Conservation (phyloP, 1,140 invertebrate species). For the Rhysida immarginata region DNA sequence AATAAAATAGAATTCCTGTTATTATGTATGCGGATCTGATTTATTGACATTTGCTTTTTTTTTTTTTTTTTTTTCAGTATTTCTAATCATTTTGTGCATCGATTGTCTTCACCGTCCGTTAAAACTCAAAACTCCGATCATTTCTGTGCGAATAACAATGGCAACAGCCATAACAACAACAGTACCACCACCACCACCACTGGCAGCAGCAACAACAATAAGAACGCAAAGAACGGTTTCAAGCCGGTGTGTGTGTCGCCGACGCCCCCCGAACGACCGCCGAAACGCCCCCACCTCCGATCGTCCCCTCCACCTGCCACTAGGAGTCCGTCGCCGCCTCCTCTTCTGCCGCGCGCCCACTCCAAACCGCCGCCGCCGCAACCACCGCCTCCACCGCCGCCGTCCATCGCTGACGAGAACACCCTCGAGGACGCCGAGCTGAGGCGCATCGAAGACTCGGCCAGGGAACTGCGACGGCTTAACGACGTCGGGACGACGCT, state of each 20-base stretch:
- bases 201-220: too few species aligned
- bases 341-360: constrained; percentile 13
- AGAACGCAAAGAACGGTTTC: too few species aligned
- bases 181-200: too few species aligned
- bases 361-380: constrained; percentile 7
- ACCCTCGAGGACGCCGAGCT: constrained; percentile 34
- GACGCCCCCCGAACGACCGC: constrained; percentile 43
- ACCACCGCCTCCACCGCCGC: constrained; percentile 9
- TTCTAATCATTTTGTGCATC: too few species aligned
- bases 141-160: too few species aligned
- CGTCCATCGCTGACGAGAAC: constrained; percentile 18
- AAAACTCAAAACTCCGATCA: too few species aligned
- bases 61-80: too few species aligned
- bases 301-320: constrained; percentile 4
- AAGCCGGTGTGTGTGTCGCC: constrained; percentile 16
- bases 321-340: constrained; percentile 15
- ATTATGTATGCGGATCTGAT: too few species aligned
- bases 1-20: too few species aligned
- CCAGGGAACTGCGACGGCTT: constrained; percentile 13
- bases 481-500: not conserved
- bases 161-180: too few species aligned
- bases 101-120: too few species aligned
- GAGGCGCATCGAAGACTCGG: constrained; percentile 18
- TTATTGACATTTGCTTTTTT: too few species aligned
- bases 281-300: constrained; percentile 56